These are phyloP conservation scores for Morbakka virulenta DNA, from an alignment of 30 jellyfish, hydroid and myxozoan genomes.

Conservation along the genomic window DNA sequence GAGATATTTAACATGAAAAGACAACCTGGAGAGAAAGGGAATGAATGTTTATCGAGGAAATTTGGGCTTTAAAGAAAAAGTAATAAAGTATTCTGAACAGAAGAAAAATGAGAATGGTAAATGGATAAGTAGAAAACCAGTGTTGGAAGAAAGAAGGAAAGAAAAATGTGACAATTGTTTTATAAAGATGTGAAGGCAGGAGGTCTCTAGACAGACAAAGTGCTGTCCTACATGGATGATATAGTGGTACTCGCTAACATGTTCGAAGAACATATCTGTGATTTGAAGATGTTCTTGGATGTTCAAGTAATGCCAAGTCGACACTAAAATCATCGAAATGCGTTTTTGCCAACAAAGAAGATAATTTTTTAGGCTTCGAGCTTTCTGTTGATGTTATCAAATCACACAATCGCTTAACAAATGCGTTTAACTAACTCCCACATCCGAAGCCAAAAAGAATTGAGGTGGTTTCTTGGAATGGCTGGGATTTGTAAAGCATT, in stretches of 20 bases:
- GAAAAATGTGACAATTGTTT: too few species aligned
- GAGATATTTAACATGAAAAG: too few species aligned
- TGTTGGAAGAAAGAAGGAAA: too few species aligned
- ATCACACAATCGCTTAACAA: constrained; percentile 30
- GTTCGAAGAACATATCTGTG: neutral
- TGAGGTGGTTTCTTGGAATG: neutral
- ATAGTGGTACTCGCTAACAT: neutral
- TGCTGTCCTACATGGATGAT: neutral
- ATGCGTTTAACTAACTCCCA: constrained; percentile 9
- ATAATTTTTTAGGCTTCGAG: constrained; percentile 26
- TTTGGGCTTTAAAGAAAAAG: too few species aligned
- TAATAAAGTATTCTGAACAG: too few species aligned
- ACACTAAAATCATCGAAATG: constrained; percentile 14
- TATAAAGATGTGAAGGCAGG: too few species aligned
- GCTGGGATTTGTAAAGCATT: neutral
- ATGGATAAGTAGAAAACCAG: too few species aligned
- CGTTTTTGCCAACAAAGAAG: neutral
- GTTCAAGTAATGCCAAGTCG: neutral
- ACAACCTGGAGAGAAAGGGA: too few species aligned
- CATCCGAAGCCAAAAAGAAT: constrained; percentile 11
- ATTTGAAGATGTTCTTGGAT: neutral
- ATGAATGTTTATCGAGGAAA: too few species aligned
- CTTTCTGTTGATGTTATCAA: constrained; percentile 27
- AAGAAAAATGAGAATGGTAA: too few species aligned
- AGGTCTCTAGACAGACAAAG: neutral